Conservation (phyloP, 2,888 invertebrate species). For the Danaus chrysippus region DNA sequence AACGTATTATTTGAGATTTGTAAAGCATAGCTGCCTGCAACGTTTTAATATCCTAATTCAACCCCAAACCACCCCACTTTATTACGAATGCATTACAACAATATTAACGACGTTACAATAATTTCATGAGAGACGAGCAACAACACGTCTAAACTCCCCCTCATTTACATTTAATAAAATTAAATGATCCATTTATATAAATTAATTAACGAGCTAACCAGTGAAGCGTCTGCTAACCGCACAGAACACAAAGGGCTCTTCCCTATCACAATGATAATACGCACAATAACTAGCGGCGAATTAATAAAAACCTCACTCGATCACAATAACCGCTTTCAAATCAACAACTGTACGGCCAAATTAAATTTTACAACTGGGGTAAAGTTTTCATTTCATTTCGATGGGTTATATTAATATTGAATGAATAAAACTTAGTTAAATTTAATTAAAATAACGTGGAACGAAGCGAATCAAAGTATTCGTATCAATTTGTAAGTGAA, state of each 20-base stretch:
- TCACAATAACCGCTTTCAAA: slow-evolving; percentile 74
- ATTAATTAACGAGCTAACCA: slow-evolving; percentile 76
- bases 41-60: neutral
- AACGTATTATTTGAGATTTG: no score
- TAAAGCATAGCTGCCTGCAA: neutral
- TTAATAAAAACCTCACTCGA: slow-evolving; percentile 75
- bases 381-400: slow-evolving; percentile 13
- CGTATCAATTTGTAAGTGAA: slow-evolving; percentile 17
- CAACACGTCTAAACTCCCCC: slow-evolving; percentile 60
- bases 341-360: slow-evolving; percentile 62
- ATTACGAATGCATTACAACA: slow-evolving; percentile 9
- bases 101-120: slow-evolving; percentile 26
- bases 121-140: slow-evolving; percentile 41
- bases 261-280: slow-evolving; percentile 60
- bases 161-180: slow-evolving; percentile 78
- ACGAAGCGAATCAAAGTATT: slow-evolving; percentile 2
- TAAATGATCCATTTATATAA: slow-evolving; percentile 78
- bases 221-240: slow-evolving; percentile 66
- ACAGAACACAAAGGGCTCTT: slow-evolving; percentile 47
- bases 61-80: neutral
- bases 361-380: slow-evolving; percentile 49
- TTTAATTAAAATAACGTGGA: neutral
- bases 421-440: neutral
- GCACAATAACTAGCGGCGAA: slow-evolving; percentile 65
- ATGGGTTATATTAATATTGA: neutral